Base-by-base conservation (phyloP, 2,113 vertebrate genomes). In the Saguinus midas region DNA sequence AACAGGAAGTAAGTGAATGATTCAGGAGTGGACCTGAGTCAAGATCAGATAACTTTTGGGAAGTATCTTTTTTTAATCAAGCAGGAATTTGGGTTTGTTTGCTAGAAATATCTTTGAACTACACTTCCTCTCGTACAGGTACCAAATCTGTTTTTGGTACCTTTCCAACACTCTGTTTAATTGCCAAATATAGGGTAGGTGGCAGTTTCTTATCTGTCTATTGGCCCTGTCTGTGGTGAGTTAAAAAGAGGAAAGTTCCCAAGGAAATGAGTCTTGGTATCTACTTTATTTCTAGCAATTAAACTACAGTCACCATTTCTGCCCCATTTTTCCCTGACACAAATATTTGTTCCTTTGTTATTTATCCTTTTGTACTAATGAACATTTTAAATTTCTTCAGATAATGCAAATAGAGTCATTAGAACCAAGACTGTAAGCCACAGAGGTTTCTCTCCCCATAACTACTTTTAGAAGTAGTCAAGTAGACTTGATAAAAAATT, bases 401-500 rank as follows among this genome's bases (percentile, higher is more conserved):
- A n/a, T 32, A 43, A 79, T 50, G 58, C 5, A 90, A 40, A 66
- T 57, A 12, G 27, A 17, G 37, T 12, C n/a, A 43, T 21, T 66
- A 50, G 32, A 27, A 6, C 17, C 57, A 87, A 90, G 27, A 37
- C 40, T 12, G 72, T 78, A 95, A 92, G 68, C 43, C 58, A 82
- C 32, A 95, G 12, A 94, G 14, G 12, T 45, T 82, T 73, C 23
- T 90, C n/a, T 93, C 35, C 83, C 27, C 11, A 48, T 83, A 92
- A 83, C 21, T 90, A n/a, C n/a, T 90, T 95, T 92, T 21, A n/a
- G 29, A 95, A 68, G 25, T 23, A 93, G 20, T 84, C 80, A 61
- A 66, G 2, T 92, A 57, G 75, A 55, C 72, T 21, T 66, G 80
- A 88, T 37, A 14, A 58, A 89, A 72, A 58, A 70, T 66, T 87